Conservation (phyloP, 2,797 vertebrate species). For the Gambelia wislizenii region DNA sequence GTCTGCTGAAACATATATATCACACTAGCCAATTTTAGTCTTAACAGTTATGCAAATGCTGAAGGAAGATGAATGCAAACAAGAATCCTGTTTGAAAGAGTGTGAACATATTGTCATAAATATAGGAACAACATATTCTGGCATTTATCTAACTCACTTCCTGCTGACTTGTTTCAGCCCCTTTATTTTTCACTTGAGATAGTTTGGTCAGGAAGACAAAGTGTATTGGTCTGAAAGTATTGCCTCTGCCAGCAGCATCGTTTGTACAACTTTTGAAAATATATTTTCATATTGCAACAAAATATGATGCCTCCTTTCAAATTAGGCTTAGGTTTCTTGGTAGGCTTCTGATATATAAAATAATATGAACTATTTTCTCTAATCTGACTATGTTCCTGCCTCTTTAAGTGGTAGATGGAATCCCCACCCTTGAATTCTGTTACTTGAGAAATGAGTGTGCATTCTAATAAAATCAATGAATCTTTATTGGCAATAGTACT, state of each 20-base stretch:
- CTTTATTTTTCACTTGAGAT: neutral
- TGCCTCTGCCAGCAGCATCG: accelerated
- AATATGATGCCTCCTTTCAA: conserved; percentile 19
- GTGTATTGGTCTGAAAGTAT: neutral
- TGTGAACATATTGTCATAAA: conserved; percentile 13
- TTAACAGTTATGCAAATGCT: neutral
- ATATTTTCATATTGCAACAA: neutral
- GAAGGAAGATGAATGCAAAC: neutral
- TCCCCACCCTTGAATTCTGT: conserved; percentile 53
- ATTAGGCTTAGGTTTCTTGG: conserved; percentile 25
- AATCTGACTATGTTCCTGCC: conserved; percentile 11
- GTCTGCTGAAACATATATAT: neutral
- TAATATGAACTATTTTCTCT: conserved; percentile 26
- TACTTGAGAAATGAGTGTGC: conserved; percentile 44
- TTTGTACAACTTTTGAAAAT: neutral
- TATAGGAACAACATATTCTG: neutral
- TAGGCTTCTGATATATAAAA: neutral
- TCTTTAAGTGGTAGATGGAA: conserved; percentile 33
- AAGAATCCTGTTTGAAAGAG: neutral
- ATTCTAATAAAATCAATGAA: conserved; percentile 54
- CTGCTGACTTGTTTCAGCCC: accelerated
- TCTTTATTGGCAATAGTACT: conserved; percentile 26
- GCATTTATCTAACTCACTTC: conserved; percentile 10
- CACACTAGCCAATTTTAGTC: neutral
- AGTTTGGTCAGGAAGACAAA: neutral